phyloP scores from a whole-genome alignment of 2,797 vertebrate species.

The Myiotriccus ornatus region DNA sequence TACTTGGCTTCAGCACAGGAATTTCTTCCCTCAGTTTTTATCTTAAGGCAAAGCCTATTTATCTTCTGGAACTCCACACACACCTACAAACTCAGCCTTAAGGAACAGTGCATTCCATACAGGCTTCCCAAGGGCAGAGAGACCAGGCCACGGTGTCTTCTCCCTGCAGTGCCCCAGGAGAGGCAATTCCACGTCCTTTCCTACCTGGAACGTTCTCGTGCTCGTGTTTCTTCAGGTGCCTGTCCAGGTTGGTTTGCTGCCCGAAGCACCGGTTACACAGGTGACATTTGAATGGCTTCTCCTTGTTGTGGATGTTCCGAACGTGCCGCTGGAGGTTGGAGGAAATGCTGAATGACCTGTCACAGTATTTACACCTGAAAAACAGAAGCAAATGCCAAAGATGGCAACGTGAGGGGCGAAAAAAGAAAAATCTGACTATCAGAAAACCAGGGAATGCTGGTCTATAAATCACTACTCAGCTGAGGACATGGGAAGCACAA shows the following conservation, averaged over 20 bases:
- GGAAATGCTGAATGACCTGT: conserved; percentile 92
- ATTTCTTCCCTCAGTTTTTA: neutral
- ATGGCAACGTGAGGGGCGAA: rapidly evolving
- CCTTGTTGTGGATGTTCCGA: conserved; percentile 92
- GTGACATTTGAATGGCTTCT: conserved; percentile 91
- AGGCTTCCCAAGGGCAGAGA: neutral
- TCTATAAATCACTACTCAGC: conserved; percentile 44
- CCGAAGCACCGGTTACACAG: conserved; percentile 90
- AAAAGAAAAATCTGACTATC: neutral
- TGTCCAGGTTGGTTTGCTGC: conserved; percentile 90
- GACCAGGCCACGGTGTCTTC: rapidly evolving
- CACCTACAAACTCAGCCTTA: neutral
- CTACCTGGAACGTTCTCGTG: conserved; percentile 92
- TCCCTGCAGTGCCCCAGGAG: neutral
- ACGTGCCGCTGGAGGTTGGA: conserved; percentile 91
- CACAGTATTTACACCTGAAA: conserved; percentile 91
- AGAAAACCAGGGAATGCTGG: neutral
- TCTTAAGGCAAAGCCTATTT: neutral
- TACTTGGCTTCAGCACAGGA: neutral
- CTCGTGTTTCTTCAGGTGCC: conserved; percentile 89
- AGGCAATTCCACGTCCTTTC: rapidly evolving
- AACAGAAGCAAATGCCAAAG: neutral
- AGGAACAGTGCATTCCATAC: rapidly evolving
- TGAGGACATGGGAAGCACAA: conserved; percentile 3
- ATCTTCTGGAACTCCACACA: neutral